phyloP scores from a whole-genome alignment of 1,140 invertebrate species.

The Sitophilus oryzae region DNA sequence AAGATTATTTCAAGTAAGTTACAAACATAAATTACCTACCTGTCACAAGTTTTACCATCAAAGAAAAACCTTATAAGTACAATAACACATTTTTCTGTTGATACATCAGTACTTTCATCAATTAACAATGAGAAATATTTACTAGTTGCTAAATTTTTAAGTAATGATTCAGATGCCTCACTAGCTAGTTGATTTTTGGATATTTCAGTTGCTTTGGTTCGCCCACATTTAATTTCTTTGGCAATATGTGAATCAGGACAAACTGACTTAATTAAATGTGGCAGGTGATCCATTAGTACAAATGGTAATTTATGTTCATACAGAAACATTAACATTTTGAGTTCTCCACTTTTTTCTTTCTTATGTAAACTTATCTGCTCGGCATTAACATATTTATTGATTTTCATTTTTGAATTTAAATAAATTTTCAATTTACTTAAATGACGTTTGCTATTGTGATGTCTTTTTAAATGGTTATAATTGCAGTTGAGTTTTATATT shows the following conservation, averaged over 20 bases:
- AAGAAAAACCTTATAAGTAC: conserved; percentile 1
- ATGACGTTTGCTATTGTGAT: too few relatives aligned
- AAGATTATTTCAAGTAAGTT: too few relatives aligned
- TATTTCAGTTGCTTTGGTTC: conserved; percentile 20
- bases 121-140: conserved; percentile 8
- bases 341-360: too few relatives aligned
- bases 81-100: not conserved
- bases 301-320: conserved; percentile 14
- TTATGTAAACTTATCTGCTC: too few relatives aligned
- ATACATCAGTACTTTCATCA: conserved; percentile 11
- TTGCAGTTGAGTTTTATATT: too few relatives aligned
- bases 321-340: conserved; percentile 7
- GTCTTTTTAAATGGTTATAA: too few relatives aligned
- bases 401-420: too few relatives aligned
- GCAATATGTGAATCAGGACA: conserved; percentile 18
- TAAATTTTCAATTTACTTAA: too few relatives aligned
- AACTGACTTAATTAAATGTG: conserved; percentile 6
- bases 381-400: too few relatives aligned
- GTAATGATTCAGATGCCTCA: not conserved
- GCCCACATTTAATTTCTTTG: conserved; percentile 16
- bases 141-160: not conserved
- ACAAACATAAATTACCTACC: too few relatives aligned
- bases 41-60: too few relatives aligned
- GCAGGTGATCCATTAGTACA: conserved; percentile 11
- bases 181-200: conserved; percentile 10